phyloP scores from a whole-genome alignment of 2,113 vertebrate species.

The Pundamilia nyererei region DNA sequence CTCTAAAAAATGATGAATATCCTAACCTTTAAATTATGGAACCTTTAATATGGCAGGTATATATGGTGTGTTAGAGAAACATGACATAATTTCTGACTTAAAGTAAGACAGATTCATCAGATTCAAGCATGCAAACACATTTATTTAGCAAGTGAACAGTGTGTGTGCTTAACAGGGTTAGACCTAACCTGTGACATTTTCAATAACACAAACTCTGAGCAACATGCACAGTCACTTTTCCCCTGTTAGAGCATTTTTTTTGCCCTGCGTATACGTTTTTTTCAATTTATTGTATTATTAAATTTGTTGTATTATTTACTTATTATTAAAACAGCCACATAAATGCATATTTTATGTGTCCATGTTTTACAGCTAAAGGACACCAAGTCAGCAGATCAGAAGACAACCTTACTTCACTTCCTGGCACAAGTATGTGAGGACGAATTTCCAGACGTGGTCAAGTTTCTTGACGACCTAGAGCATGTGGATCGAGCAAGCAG shows the following conservation, averaged over 20 bases:
- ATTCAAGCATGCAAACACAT: not conserved
- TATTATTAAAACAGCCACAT: not conserved
- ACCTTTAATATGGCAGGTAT: not conserved
- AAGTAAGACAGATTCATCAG: not conserved
- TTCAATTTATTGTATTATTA: not conserved
- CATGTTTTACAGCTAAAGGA: conserved; percentile 81
- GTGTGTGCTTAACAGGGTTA: not conserved
- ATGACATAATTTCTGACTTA: not conserved
- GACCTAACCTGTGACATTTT: not conserved
- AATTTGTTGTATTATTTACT: not conserved
- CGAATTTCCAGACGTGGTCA: conserved; percentile 80
- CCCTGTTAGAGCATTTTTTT: not conserved
- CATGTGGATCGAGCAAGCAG: conserved; percentile 92
- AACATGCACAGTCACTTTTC: not conserved
- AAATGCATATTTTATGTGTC: not conserved
- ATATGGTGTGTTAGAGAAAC: not conserved
- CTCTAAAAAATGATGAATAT: not conserved
- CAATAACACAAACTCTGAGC: not conserved
- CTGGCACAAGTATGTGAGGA: conserved; percentile 89
- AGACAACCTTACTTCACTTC: conserved; percentile 90
- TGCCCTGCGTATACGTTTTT: not conserved
- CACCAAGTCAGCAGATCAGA: conserved; percentile 91
- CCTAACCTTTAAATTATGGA: not conserved
- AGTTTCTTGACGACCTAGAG: conserved; percentile 83
- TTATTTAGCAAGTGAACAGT: not conserved